A percentile compares a stretch with the other conserved stretches of the same genome.
Evolutionary conservation across 2,113 vertebrate genomes (phyloP).

Genomic region (Meriones unguiculatus): DNA sequence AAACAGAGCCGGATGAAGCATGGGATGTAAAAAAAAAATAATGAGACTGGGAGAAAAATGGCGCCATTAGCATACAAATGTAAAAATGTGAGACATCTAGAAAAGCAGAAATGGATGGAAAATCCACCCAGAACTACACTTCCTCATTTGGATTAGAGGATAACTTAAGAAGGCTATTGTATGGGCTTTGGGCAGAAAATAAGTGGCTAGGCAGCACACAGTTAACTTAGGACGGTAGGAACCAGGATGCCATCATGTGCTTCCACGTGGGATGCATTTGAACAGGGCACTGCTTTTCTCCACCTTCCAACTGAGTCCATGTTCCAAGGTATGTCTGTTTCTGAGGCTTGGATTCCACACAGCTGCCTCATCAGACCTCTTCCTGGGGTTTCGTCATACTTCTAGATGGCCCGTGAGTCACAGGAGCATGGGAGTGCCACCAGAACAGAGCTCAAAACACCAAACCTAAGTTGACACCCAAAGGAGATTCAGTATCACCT

Average conservation of each 20-base stretch:
- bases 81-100: neutral
- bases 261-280: neutral
- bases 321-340: neutral
- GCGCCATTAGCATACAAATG: neutral
- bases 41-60: neutral
- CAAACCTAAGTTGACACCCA: neutral
- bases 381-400: neutral
- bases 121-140: neutral
- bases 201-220: neutral
- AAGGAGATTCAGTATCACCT: neutral
- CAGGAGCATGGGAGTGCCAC: no score
- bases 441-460: neutral
- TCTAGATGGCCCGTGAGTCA: neutral
- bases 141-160: neutral
- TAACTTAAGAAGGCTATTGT: neutral
- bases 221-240: neutral
- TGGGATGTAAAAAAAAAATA: neutral
- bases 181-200: neutral
- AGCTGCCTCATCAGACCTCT: neutral
- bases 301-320: neutral
- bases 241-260: neutral
- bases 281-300: neutral
- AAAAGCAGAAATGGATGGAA: neutral
- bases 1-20: neutral
- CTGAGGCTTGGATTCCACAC: neutral